Percentiles rank a stretch among this genome's conserved stretches.
These are phyloP conservation scores for Anthoptus insignis DNA, from an alignment of 2,888 invertebrate genomes.

Conservation along the genomic window DNA sequence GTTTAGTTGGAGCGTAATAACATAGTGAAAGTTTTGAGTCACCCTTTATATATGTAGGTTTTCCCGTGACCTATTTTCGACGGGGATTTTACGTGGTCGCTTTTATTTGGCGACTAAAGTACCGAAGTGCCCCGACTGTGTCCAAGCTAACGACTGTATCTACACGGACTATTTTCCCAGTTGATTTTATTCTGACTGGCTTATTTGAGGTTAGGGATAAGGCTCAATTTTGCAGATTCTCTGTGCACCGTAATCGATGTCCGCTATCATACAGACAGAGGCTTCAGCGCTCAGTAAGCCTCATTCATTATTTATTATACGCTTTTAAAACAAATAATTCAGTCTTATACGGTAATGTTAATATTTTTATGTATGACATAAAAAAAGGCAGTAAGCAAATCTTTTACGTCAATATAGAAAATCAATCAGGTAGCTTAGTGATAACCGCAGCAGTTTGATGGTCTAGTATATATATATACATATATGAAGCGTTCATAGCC, in stretches of 20 bases:
- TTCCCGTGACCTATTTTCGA: slow-evolving; percentile 22
- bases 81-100: slow-evolving; percentile 47
- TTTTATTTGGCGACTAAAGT: slow-evolving; percentile 55
- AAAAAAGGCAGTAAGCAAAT: too few relatives aligned
- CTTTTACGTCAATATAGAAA: too few relatives aligned
- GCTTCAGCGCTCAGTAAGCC: too few relatives aligned
- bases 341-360: too few relatives aligned
- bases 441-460: background rate
- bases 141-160: slow-evolving; percentile 43
- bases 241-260: too few relatives aligned
- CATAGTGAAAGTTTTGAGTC: slow-evolving; percentile 8
- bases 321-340: too few relatives aligned
- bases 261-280: too few relatives aligned
- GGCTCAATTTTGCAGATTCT: too few relatives aligned
- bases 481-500: too few relatives aligned
- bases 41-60: background rate
- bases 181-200: background rate
- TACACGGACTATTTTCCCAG: background rate
- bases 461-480: too few relatives aligned
- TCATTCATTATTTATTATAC: too few relatives aligned
- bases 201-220: background rate
- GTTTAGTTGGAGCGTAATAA: background rate
- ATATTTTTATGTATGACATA: too few relatives aligned
- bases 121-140: slow-evolving; percentile 43
- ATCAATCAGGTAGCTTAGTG: background rate